phyloP scores from a whole-genome alignment of 1,140 invertebrate species.

The Dufourea novaeangliae region DNA sequence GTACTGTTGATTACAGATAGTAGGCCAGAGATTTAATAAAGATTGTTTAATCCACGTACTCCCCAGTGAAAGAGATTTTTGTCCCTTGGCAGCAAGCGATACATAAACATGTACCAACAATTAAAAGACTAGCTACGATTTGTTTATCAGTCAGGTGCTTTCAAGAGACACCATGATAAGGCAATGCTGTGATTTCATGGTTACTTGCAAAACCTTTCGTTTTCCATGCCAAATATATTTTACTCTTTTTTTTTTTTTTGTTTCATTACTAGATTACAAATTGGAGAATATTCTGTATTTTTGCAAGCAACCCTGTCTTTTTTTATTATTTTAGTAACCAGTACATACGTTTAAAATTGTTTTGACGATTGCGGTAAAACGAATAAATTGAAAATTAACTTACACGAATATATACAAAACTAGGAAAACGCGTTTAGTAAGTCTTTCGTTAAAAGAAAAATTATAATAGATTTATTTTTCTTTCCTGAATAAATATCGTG shows the following conservation, averaged over 20 bases:
- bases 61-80: slow-evolving; percentile 44
- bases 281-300: slow-evolving; percentile 43
- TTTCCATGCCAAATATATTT: slow-evolving; percentile 36
- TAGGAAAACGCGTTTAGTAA: slow-evolving; percentile 48
- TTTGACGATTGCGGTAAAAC: slow-evolving; percentile 45
- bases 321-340: slow-evolving; percentile 61
- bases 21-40: slow-evolving; percentile 66
- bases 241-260: slow-evolving; percentile 8
- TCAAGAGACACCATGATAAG: slow-evolving; percentile 76
- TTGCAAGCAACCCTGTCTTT: slow-evolving; percentile 63
- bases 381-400: slow-evolving; percentile 35
- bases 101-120: slow-evolving; percentile 70
- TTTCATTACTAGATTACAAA: slow-evolving; percentile 10
- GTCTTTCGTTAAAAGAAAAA: slow-evolving; percentile 37
- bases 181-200: slow-evolving; percentile 77
- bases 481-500: slow-evolving; percentile 24
- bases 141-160: slow-evolving; percentile 77
- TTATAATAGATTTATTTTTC: slow-evolving; percentile 43
- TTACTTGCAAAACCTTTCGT: slow-evolving; percentile 68
- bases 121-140: slow-evolving; percentile 78
- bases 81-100: slow-evolving; percentile 68
- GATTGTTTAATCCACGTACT: slow-evolving; percentile 49
- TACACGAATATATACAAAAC: slow-evolving; percentile 58
- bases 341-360: slow-evolving; percentile 48
- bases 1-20: slow-evolving; percentile 52